A percentile compares a stretch with the other conserved stretches of the same genome.
phyloP scores from a whole-genome alignment of 1,140 invertebrate genomes.

The Caenorhabditis tropicalis region DNA sequence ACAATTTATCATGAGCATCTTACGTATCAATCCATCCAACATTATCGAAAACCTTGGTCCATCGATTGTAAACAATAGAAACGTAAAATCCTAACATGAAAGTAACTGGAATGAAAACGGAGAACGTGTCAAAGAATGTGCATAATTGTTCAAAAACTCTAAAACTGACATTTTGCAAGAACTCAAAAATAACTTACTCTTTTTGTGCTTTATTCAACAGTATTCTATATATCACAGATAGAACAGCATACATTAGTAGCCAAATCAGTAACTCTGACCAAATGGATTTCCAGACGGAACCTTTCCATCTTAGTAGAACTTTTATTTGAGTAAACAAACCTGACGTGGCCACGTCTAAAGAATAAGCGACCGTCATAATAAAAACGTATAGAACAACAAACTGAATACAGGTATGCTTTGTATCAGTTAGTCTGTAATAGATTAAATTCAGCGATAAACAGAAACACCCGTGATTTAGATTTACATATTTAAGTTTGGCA shows the following conservation, averaged over 20 bases:
- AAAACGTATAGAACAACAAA: no score
- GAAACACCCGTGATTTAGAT: not conserved
- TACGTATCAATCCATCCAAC: conserved; percentile 70
- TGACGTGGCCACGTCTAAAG: conserved; percentile 41
- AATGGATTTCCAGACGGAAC: conserved; percentile 41
- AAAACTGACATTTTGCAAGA: not conserved
- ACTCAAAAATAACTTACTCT: not conserved
- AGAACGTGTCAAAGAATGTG: conserved; percentile 62
- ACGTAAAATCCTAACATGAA: conserved; percentile 70
- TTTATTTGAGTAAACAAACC: conserved; percentile 8
- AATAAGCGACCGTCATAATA: conserved; percentile 44
- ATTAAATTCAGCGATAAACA: not conserved
- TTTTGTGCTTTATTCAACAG: not conserved
- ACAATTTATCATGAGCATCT: no score
- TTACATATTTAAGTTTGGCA: not conserved
- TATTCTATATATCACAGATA: conserved; percentile 32
- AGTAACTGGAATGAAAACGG: conserved; percentile 65
- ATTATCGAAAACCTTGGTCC: conserved; percentile 66
- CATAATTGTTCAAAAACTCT: conserved; percentile 52
- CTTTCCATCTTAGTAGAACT: conserved; percentile 36
- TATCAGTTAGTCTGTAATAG: not conserved
- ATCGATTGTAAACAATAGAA: conserved; percentile 64
- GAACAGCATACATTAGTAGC: not conserved
- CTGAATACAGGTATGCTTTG: not conserved
- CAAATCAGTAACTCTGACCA: conserved; percentile 29